phyloP scores from a whole-genome alignment of 2,888 invertebrate genomes.

The Drosophila bunnanda region DNA sequence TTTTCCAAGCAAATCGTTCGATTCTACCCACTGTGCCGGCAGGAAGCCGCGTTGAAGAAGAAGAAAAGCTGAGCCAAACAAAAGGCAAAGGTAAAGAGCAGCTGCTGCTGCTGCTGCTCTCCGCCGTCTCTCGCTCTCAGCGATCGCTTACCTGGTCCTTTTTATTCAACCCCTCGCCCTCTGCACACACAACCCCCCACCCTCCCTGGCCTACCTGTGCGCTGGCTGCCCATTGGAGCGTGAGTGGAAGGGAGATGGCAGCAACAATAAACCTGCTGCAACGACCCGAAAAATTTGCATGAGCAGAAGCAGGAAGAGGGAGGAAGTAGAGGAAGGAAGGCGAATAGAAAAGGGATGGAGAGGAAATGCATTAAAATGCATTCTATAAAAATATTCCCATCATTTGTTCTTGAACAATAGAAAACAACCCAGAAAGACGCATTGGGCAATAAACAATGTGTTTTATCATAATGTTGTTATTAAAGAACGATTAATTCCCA shows the following conservation, averaged over 20 bases:
- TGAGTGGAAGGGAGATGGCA: constrained; percentile 22
- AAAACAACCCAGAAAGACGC: not conserved
- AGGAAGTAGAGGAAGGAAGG: constrained; percentile 11
- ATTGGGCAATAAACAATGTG: not conserved
- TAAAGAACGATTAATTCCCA: not conserved
- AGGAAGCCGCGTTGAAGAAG: constrained; percentile 31
- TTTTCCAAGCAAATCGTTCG: not conserved
- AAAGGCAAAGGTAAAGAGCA: constrained; percentile 33
- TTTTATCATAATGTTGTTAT: not conserved
- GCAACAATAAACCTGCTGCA: constrained; percentile 36
- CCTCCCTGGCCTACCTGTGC: constrained; percentile 10
- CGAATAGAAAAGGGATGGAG: not conserved
- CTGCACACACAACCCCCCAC: constrained; percentile 1
- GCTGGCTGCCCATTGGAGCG: constrained; percentile 11
- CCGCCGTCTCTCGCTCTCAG: constrained; percentile 4
- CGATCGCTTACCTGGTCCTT: constrained; percentile 46
- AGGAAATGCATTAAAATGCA: constrained; percentile 22
- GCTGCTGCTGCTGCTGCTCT: constrained; percentile 29
- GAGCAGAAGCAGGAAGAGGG: constrained; percentile 7
- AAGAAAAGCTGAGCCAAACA: constrained; percentile 40
- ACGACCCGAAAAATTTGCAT: constrained; percentile 38
- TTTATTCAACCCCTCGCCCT: constrained; percentile 12
- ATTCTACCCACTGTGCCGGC: constrained; percentile 13
- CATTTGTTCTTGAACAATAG: not conserved
- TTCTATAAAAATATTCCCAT: constrained; percentile 10